phyloP scores from a whole-genome alignment of 2,888 invertebrate species.

The Zele albiditarsus region DNA sequence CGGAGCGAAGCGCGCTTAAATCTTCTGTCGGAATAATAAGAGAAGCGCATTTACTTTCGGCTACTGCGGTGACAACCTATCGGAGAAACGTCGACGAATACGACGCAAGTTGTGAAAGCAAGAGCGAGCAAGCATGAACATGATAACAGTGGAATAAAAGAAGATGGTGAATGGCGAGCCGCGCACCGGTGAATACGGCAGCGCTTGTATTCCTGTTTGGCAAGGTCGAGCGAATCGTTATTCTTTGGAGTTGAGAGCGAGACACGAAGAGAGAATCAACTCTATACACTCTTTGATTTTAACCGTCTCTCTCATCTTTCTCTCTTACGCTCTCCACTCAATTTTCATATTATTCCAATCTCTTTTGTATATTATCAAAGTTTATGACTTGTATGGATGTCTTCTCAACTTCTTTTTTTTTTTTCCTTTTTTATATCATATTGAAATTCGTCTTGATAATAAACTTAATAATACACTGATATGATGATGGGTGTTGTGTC shows the following conservation, averaged over 20 bases:
- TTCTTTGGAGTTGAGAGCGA: conserved; percentile 56
- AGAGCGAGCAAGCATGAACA: conserved; percentile 41
- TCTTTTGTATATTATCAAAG: conserved; percentile 17
- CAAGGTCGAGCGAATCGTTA: conserved; percentile 65
- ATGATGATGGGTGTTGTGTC: not conserved
- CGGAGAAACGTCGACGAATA: conserved; percentile 49
- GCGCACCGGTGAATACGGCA: conserved; percentile 37
- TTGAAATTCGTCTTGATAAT: not conserved
- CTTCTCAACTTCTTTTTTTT: not conserved
- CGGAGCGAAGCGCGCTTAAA: conserved; percentile 62
- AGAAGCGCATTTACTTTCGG: conserved; percentile 66
- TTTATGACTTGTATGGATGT: not conserved
- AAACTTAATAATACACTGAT: not conserved
- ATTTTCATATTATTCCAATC: conserved; percentile 10
- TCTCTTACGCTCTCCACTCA: not conserved
- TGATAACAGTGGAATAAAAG: conserved; percentile 30
- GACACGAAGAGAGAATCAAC: conserved; percentile 46
- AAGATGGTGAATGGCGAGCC: conserved; percentile 11
- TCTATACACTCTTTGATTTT: conserved; percentile 58
- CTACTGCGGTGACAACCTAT: conserved; percentile 66
- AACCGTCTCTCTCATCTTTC: conserved; percentile 50
- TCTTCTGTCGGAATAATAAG: conserved; percentile 68
- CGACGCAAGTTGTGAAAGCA: conserved; percentile 24
- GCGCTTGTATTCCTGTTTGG: conserved; percentile 61
- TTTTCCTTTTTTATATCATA: not conserved